Conservation (phyloP, 1,140 invertebrate genomes). For the Penaeus vannamei region DNA sequence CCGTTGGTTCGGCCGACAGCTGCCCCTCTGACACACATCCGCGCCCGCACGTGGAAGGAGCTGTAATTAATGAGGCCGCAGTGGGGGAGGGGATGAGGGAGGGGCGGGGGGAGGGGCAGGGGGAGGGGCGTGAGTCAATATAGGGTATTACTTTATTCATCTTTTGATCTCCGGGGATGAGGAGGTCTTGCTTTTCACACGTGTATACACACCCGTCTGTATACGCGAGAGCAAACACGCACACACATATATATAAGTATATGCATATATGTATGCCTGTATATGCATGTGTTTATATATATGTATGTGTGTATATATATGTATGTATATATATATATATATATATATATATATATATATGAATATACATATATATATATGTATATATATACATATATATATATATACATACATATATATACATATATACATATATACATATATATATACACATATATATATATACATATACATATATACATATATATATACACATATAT, state of each 20-base stretch:
- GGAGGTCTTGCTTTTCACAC: neutral
- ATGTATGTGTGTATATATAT: neutral
- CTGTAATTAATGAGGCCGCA: too few relatives aligned
- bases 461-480: neutral
- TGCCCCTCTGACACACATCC: too few relatives aligned
- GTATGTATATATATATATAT: slow-evolving; percentile 7
- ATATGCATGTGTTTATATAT: neutral
- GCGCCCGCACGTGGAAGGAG: too few relatives aligned
- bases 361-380: neutral
- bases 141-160: too few relatives aligned
- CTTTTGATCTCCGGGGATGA: too few relatives aligned
- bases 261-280: neutral
- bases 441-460: neutral
- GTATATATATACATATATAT: neutral
- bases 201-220: neutral
- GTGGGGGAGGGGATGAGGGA: too few relatives aligned
- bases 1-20: too few relatives aligned
- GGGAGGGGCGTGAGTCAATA: too few relatives aligned
- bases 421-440: neutral
- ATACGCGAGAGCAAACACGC: neutral
- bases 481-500: neutral
- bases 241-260: neutral
- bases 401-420: neutral
- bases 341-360: neutral
- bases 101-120: too few relatives aligned